Percentiles rank a stretch among this genome's conserved stretches.
These are phyloP conservation scores for Elachura formosa DNA, from an alignment of 2,113 vertebrate genomes.

Conservation along the genomic window DNA sequence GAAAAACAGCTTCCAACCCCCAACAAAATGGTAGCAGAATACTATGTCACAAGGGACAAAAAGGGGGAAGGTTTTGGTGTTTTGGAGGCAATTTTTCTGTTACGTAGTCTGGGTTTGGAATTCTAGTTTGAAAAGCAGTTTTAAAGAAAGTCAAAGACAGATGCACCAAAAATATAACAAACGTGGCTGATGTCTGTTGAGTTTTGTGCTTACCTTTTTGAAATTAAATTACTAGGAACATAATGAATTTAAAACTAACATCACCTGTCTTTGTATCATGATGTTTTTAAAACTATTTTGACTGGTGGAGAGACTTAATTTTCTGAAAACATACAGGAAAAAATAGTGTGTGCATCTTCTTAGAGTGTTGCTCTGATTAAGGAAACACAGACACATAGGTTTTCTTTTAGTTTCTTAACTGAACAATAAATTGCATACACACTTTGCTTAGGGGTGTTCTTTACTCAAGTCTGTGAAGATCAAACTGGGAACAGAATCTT, in stretches of 20 bases:
- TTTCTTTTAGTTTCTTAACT: neutral
- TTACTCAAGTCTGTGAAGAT: neutral
- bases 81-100: neutral
- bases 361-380: neutral
- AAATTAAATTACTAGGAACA: neutral
- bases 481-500: neutral
- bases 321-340: neutral
- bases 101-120: neutral
- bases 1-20: too few species aligned
- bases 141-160: neutral
- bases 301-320: neutral
- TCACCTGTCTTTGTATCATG: neutral
- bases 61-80: fast-evolving
- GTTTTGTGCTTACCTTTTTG: neutral
- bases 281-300: neutral
- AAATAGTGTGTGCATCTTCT: too few species aligned
- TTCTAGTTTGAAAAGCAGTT: neutral
- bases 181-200: neutral
- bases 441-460: neutral
- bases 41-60: neutral
- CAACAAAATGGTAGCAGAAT: neutral
- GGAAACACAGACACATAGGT: neutral
- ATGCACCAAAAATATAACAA: neutral
- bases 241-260: neutral
- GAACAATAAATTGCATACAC: neutral